Conservation (phyloP, 2,113 vertebrate genomes). For the Tupaia chinensis region DNA sequence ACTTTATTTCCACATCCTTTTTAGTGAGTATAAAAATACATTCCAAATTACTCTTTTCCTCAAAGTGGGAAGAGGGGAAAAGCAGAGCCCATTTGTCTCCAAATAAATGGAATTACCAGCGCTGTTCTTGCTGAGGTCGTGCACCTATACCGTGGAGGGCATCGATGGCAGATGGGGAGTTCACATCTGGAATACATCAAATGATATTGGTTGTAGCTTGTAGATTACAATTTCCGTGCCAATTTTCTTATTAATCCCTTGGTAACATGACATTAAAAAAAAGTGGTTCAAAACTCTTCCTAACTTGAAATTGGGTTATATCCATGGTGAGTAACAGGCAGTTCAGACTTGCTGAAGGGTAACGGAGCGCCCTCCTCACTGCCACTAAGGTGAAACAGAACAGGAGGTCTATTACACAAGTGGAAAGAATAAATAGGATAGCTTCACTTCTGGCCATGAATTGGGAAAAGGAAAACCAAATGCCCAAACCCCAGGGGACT, state of each 20-base stretch:
- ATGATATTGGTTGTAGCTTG: conserved; percentile 71
- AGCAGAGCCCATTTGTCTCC: conserved; percentile 23
- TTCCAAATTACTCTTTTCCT: conserved; percentile 57
- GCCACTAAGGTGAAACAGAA: conserved; percentile 22
- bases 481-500: background rate
- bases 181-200: conserved; percentile 83
- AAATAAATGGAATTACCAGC: conserved; percentile 61
- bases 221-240: conserved; percentile 80
- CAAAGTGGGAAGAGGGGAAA: background rate
- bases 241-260: conserved; percentile 84
- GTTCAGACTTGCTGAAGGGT: conserved; percentile 48
- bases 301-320: conserved; percentile 76
- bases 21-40: conserved; percentile 71
- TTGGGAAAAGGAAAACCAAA: conserved; percentile 32
- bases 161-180: conserved; percentile 31
- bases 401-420: background rate
- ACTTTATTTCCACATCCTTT: conserved; percentile 74
- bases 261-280: conserved; percentile 72
- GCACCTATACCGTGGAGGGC: conserved; percentile 43
- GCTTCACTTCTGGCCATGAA: background rate
- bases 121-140: conserved; percentile 41
- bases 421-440: background rate
- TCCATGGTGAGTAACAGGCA: background rate
- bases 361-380: background rate
- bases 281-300: conserved; percentile 78